Evolutionary conservation across 1,140 invertebrate species (phyloP), one percentile per base, ranked within the genome.

Genomic region (Leptinotarsa lineolata): DNA sequence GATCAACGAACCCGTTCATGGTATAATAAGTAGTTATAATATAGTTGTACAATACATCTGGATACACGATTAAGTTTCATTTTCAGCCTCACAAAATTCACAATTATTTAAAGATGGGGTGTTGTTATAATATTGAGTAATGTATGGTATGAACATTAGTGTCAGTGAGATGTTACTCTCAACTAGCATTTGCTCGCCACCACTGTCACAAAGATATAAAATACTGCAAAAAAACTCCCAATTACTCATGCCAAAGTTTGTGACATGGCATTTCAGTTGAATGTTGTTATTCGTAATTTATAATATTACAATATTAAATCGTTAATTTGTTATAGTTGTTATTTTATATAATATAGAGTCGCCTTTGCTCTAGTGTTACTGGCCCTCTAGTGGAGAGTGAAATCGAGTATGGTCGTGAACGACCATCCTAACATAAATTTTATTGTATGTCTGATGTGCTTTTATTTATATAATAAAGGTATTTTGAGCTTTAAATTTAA

Each of bases 271-370:
- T 80, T 81, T 81, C 78, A 82, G 80, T 81, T 82, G 70, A 81
- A 82, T 82, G 81, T 82, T 83, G 82, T 82, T 83, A 81, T 81
- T 78, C 82, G 82, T 83, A 82, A 83, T 82, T 77, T 75, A 70
- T 78, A 75, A 78, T 78, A 72, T 68, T 78, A 73, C 73, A 78
- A 78, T 76, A 76, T 74, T 80, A 77, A 81, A 81, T 81, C 81
- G 81, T 83, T 82, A 82, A 80, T 79, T 81, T 82, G 80, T 83
- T 82, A 82, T 81, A 77, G 76, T 81, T 82, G 81, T 82, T 82
- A 82, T 82, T 82, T 82, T 82, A 80, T 80, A 78, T 79, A 74
- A 80, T 79, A 74, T 79, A 78, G 71, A 70, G 39, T 63, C 69
- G 69, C 69, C 69, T 70, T 63, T 70, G 30, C 69, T 70, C 69